Evolutionary conservation across 2,113 vertebrate species (phyloP).

Genomic region (Empidonax traillii): DNA sequence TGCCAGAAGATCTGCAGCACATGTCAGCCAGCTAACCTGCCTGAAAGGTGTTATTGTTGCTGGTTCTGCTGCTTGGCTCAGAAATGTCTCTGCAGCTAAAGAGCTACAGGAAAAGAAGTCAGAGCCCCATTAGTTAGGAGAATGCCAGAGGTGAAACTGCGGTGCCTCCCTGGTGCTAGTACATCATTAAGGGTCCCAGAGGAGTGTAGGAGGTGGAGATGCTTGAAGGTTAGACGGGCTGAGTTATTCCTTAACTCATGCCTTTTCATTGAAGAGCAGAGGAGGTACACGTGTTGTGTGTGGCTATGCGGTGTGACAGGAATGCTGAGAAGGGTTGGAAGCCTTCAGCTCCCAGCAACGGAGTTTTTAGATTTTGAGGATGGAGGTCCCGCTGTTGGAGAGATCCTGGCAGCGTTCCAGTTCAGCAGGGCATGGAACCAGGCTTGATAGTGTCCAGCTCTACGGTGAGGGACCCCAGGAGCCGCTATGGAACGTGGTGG

Average conservation of each 20-base stretch:
- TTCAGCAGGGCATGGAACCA: background rate
- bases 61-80: conserved; percentile 37
- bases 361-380: background rate
- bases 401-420: background rate
- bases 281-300: background rate
- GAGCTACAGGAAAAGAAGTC: conserved; percentile 34
- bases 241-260: conserved; percentile 22
- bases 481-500: background rate
- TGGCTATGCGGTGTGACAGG: background rate
- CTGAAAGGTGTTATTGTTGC: conserved; percentile 46
- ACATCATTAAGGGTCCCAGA: conserved; percentile 37
- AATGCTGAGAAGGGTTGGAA: conserved; percentile 19
- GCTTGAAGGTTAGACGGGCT: conserved; percentile 13
- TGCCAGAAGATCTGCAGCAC: background rate
- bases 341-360: background rate
- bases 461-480: background rate
- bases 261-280: conserved; percentile 13
- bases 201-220: conserved; percentile 15
- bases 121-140: conserved; percentile 28
- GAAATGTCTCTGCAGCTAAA: conserved; percentile 34
- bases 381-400: background rate
- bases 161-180: background rate
- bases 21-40: conserved; percentile 27
- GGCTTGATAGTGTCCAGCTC: background rate
- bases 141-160: conserved; percentile 36